Evolutionary conservation across 2,797 vertebrate genomes (phyloP).

Genomic region (Spinus olivaceus): DNA sequence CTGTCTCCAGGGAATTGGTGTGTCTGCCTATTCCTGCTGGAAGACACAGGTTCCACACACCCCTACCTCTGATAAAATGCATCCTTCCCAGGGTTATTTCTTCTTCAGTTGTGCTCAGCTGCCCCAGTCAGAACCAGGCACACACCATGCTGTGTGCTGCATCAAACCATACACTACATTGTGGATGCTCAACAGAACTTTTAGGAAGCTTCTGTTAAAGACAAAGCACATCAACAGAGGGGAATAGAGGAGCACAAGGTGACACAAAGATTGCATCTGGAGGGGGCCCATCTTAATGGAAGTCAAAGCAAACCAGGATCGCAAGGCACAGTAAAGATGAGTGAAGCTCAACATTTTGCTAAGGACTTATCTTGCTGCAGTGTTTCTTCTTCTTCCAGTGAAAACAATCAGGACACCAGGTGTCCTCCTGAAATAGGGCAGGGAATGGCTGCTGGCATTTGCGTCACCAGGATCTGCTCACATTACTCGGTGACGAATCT

Average conservation of each 20-base stretch:
- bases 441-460: background rate
- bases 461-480: conserved; percentile 21
- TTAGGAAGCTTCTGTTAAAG: background rate
- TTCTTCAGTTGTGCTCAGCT: background rate
- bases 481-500: background rate
- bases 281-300: background rate
- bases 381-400: background rate
- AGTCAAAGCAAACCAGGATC: background rate
- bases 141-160: background rate
- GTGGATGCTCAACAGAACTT: background rate
- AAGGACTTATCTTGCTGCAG: background rate
- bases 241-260: background rate
- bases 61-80: background rate
- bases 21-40: background rate
- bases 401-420: background rate
- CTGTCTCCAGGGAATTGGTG: background rate
- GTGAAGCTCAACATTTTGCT: background rate
- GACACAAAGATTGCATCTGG: background rate
- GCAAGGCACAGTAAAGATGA: background rate
- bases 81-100: background rate
- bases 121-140: background rate
- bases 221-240: background rate
- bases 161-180: background rate
- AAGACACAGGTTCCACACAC: background rate
- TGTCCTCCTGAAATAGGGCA: background rate